Percentiles rank a stretch among this genome's conserved stretches.
Conservation (phyloP, 2,113 vertebrate species). For the Microcebus griseorufus region DNA sequence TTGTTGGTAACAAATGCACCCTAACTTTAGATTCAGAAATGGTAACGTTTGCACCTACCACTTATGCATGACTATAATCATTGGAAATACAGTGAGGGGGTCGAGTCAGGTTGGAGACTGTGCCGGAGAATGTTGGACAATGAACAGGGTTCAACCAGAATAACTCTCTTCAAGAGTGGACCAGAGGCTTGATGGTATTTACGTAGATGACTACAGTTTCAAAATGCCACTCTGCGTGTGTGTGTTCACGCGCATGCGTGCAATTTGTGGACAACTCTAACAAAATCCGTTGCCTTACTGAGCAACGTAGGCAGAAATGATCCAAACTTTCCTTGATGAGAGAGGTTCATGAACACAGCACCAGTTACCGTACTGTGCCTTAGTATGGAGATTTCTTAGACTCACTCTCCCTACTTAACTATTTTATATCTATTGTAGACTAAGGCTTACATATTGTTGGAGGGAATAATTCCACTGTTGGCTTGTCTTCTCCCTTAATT, state of each 20-base stretch:
- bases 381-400: neutral
- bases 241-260: too few species aligned
- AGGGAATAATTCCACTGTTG: too few species aligned
- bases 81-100: neutral
- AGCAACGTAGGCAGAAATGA: neutral
- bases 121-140: neutral
- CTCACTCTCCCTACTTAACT: too few species aligned
- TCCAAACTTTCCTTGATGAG: neutral
- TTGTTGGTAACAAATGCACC: neutral
- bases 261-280: neutral
- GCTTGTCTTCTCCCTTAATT: neutral
- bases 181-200: neutral
- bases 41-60: neutral
- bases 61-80: neutral
- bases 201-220: neutral
- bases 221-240: neutral
- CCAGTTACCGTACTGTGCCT: neutral
- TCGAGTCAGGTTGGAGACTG: neutral
- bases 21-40: neutral
- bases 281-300: neutral
- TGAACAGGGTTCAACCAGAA: neutral
- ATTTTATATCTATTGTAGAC: too few species aligned
- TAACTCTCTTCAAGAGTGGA: neutral
- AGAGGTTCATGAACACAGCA: neutral
- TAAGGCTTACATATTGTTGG: too few species aligned